Percentiles rank a stretch among this genome's conserved stretches.
Conservation (phyloP, 1,140 invertebrate species). For the Macrobrachium rosenbergii region DNA sequence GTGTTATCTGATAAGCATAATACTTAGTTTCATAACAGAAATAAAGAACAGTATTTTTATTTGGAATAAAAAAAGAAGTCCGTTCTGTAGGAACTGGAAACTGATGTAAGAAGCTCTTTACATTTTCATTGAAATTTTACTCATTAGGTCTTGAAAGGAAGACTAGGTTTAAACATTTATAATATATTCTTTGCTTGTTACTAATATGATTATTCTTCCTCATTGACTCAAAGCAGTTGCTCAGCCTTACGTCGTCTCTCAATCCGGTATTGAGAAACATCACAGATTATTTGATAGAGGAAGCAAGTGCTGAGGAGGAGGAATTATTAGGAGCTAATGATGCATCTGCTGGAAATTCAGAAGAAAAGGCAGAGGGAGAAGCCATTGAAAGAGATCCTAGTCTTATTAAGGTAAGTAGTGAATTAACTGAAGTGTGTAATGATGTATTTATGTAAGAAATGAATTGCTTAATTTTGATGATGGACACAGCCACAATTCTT, state of each 20-base stretch:
- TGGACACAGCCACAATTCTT: neutral
- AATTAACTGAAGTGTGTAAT: neutral
- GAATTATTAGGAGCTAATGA: constrained; percentile 85
- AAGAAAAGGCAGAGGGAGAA: constrained; percentile 71
- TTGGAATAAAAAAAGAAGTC: too few relatives aligned
- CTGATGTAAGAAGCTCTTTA: too few relatives aligned
- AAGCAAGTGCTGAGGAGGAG: constrained; percentile 98
- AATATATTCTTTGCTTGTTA: too few relatives aligned
- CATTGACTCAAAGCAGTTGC: constrained; percentile 35
- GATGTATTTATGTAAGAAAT: neutral
- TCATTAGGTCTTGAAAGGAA: too few relatives aligned
- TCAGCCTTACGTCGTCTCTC: constrained; percentile 80
- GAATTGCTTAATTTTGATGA: neutral
- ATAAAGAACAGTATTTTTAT: too few relatives aligned
- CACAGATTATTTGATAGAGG: constrained; percentile 98
- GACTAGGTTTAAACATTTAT: too few relatives aligned
- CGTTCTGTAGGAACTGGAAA: too few relatives aligned
- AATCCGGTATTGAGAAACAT: constrained; percentile 98
- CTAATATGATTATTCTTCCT: too few relatives aligned
- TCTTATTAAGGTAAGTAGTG: constrained; percentile 77
- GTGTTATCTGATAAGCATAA: too few relatives aligned
- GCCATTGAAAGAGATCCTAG: constrained; percentile 84
- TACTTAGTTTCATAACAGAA: too few relatives aligned
- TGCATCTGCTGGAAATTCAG: constrained; percentile 66
- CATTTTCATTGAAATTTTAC: too few relatives aligned